A percentile compares a stretch with the other conserved stretches of the same genome.
phyloP scores from a whole-genome alignment of 2,888 invertebrate genomes.

The Ophioninae sp. region DNA sequence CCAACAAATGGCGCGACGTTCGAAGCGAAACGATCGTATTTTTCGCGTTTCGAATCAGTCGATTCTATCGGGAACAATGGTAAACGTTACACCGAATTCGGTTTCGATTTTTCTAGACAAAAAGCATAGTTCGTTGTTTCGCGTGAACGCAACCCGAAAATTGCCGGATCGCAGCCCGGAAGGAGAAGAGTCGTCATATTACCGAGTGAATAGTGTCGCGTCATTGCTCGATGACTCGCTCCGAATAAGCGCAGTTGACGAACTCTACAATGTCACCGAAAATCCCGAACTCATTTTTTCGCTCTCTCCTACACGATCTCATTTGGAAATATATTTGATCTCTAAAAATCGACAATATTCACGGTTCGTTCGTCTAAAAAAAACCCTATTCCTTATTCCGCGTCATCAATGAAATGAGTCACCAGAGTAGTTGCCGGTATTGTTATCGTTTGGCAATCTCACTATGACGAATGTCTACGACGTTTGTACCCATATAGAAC shows the following conservation, averaged over 20 bases:
- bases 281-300: slow-evolving; percentile 5
- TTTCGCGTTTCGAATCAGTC: not conserved
- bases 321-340: not conserved
- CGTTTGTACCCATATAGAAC: slow-evolving; percentile 12
- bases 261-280: slow-evolving; percentile 29
- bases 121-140: not conserved
- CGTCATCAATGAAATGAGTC: slow-evolving; percentile 19
- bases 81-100: slow-evolving; percentile 14
- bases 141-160: not conserved
- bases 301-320: not conserved
- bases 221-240: slow-evolving; percentile 61
- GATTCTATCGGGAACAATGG: not conserved
- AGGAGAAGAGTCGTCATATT: slow-evolving; percentile 21
- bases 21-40: not conserved
- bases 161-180: not conserved
- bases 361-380: not conserved
- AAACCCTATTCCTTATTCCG: not conserved
- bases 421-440: not conserved
- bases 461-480: not conserved
- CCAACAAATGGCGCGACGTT: slow-evolving; percentile 40
- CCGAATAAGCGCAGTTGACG: slow-evolving; percentile 22
- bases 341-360: not conserved
- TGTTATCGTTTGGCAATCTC: slow-evolving; percentile 6
- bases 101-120: not conserved
- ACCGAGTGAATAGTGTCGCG: slow-evolving; percentile 52